These are phyloP conservation scores for Linnaemya vulpina DNA, from an alignment of 2,888 invertebrate genomes.

Conservation along the genomic window DNA sequence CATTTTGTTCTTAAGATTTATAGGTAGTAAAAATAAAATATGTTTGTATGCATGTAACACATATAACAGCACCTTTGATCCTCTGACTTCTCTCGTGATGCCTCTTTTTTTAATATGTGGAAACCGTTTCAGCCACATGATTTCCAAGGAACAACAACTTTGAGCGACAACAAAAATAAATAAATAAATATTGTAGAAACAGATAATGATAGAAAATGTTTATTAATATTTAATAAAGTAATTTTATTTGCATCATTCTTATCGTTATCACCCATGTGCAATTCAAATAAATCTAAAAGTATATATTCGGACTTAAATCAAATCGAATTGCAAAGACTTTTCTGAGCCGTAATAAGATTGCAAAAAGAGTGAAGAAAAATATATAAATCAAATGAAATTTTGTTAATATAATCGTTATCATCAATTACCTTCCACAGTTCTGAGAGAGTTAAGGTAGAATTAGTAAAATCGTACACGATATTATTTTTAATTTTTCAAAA, in stretches of 20 bases:
- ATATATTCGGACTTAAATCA: slow-evolving; percentile 7
- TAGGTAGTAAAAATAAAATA: not conserved
- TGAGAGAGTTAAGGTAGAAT: not conserved
- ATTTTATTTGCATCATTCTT: slow-evolving; percentile 37
- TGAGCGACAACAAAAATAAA: not conserved
- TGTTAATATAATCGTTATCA: not conserved
- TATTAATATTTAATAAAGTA: slow-evolving; percentile 18
- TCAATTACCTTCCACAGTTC: not conserved
- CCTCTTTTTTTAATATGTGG: not conserved
- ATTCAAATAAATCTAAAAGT: slow-evolving; percentile 45
- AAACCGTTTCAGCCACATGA: slow-evolving; percentile 61
- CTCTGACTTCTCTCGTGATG: not conserved
- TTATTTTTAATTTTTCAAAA: too few relatives aligned
- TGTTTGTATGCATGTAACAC: not conserved
- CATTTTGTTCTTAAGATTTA: not conserved
- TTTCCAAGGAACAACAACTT: slow-evolving; percentile 22
- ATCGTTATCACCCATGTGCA: slow-evolving; percentile 54
- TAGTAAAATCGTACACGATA: too few relatives aligned
- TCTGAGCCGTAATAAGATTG: not conserved
- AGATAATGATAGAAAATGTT: slow-evolving; percentile 1
- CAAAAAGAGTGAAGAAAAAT: not conserved
- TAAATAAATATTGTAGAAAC: slow-evolving; percentile 12
- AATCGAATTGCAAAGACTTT: not conserved
- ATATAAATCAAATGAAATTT: not conserved
- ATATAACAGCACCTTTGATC: not conserved